Evolutionary conservation across 1,140 invertebrate species (phyloP), one percentile per base, ranked within the genome.

Genomic region (Drosophila albomicans): DNA sequence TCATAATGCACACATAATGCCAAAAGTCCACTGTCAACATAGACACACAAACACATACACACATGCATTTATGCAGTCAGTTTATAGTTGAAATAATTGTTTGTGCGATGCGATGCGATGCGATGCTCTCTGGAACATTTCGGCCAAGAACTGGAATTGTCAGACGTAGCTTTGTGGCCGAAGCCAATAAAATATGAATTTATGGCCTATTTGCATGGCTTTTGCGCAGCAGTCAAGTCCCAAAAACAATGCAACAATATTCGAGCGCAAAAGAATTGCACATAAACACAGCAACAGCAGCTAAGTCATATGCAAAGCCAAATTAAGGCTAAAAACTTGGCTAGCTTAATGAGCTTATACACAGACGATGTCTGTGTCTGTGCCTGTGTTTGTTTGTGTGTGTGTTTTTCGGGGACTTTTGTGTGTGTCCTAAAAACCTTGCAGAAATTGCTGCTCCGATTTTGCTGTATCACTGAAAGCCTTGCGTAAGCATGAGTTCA

Each of bases 171-270:
- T 56, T 63, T 63, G 20, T 25, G 38, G 48, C 41, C 28, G 20
- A 35, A 35, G 75, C 68, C 82, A 87, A 88, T 87, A 87, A 82
- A 87, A 88, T 87, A 87, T 82, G 69, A 88, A 82, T 87, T 87
- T 88, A 87, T 87, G 77, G 79, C 79, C 82, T 88, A 86, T 86
- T 88, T 86, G 82, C 82, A 62, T 87, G 82, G 80, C 84, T 88
- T 88, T 82, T 64, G 68, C 38, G 20, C 65, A 65, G 7, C 56
- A 79, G 61, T 64, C 67, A 59, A 76, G 72, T 58, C 41, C 64
- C 13, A 35, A 16, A 35, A 16, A 69, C 77, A 68, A 74, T 58
- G 68, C 81, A 77, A 81, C 73, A 78, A 74, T 68, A 63, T 43
- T 43, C 32, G 16, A 43, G 45, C 65, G 46, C 46, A 51, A 58